These are phyloP conservation scores for Florisuga fusca DNA, from an alignment of 2,797 vertebrate genomes.

Conservation along the genomic window DNA sequence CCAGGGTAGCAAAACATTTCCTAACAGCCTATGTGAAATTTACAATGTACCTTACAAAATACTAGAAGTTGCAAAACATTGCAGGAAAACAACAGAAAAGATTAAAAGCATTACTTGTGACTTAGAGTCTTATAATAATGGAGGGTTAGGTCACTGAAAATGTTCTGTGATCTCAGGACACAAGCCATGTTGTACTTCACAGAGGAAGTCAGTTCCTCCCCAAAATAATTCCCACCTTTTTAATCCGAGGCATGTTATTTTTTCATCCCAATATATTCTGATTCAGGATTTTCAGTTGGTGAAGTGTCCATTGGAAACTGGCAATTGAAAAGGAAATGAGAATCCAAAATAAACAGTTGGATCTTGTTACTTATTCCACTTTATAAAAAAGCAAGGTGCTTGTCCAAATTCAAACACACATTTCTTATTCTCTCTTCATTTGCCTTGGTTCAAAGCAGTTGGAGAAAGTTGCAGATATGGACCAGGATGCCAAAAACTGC, in stretches of 20 bases:
- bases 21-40: constrained; percentile 37
- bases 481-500: background rate
- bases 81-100: background rate
- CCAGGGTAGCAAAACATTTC: constrained; percentile 12
- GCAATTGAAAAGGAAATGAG: background rate
- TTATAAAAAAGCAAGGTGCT: background rate
- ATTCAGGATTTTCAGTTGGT: background rate
- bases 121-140: background rate
- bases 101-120: constrained; percentile 26
- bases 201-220: background rate
- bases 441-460: background rate
- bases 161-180: background rate
- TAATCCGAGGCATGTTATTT: background rate
- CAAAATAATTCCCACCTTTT: background rate
- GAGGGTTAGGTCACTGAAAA: constrained; percentile 20
- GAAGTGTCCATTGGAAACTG: background rate
- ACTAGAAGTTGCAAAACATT: constrained; percentile 46
- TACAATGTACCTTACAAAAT: constrained; percentile 53
- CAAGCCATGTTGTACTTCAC: background rate
- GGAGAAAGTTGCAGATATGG: background rate
- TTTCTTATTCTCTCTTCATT: background rate
- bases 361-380: background rate
- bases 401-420: background rate
- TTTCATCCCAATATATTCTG: background rate
- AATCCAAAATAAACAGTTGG: background rate